Base-by-base conservation (phyloP, 2,113 vertebrate species). In the Cyphomyrus plagiostoma region DNA sequence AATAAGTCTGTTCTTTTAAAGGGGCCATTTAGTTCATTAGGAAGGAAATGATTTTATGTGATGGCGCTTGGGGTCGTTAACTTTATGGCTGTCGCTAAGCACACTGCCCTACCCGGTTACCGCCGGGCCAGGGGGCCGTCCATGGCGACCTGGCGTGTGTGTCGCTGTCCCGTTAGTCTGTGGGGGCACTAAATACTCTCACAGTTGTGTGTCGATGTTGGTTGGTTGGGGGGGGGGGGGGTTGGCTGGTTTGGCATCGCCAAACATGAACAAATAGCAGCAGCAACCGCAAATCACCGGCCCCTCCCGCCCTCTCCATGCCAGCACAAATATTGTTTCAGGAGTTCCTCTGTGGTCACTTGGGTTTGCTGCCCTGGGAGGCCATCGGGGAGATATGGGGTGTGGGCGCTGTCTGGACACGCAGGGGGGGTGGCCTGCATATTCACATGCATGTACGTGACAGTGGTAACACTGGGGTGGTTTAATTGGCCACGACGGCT, bases 311-410 rank as follows among this genome's bases (percentile, higher is more conserved):
- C 91, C 91, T 4, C 74, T 88, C 13, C 0, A 90, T 92, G 95
- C 95, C 95, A 95, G 95, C 92, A 94, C 93, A 94, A 96, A 95
- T 92, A 93, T 95, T 96, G 92, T 94, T 95, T 92, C 93, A 94
- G 94, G 93, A 94, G 95, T 92, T 48, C 88, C 92, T 92, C 91
- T 91, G 92, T 91, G 92, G 90, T 94, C 92, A 89, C 90, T 91
- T 17, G 30, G 46, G 90, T 88, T 26, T 53, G 80, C 56, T 89
- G 35, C 58, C 66, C 89, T 45, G 42, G 15, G 90, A 89, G 89
- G 87, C 70, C 13, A 26, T 50, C 89, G 80, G 62, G 58, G 23
- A 11, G 46, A 48, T 91, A 90, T 89, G 82, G 39, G 74, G 85
- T 70, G 26, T 70, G 88, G 90, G 77, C 53, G 89, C 89, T 90